Evolutionary conservation across 2,888 invertebrate species (phyloP), one percentile per base, ranked within the genome.

Genomic region (Dynastes maya): DNA sequence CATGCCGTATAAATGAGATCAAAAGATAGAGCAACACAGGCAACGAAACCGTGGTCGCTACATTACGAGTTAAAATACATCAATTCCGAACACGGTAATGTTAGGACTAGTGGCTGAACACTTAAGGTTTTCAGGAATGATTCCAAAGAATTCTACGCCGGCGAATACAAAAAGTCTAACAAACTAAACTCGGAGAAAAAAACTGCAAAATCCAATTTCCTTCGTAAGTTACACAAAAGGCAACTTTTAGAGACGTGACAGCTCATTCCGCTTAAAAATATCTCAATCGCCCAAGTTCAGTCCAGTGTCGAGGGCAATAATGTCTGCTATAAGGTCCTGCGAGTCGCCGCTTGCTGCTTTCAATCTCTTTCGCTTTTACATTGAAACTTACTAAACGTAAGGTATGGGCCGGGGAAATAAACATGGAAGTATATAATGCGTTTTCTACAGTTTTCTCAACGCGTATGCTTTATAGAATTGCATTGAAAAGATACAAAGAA

Each of bases 171-270:
- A 80, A 80, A 82, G 76, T 79, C 79, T 76, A 80, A 80, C 80
- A 80, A 82, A 82, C 81, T 80, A 76, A 79, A 29, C 29, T 40
- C 27, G 76, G 64, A 78, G 61, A 61, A 70, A 77, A 81, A 80
- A 81, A 80, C 79, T 81, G 80, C 80, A 78, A 81, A 82, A 82
- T 82, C 82, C 82, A 82, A 82, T 82, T 82, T 82, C 82, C 80
- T 78, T 51, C 81, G 80, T 77, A 82, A 80, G 78, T 81, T 80
- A 77, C 80, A 82, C 80, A 82, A 82, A 82, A 80, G 81, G 80
- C 80, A 82, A 82, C 79, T 81, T 82, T 80, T 71, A 75, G 80
- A 77, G 63, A 81, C 80, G 82, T 82, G 82, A 82, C 82, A 81
- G 82, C 80, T 78, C 80, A 80, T 80, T 79, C 80, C 81, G 80